Conservation (phyloP, 2,113 vertebrate genomes). For the Perca flavescens region DNA sequence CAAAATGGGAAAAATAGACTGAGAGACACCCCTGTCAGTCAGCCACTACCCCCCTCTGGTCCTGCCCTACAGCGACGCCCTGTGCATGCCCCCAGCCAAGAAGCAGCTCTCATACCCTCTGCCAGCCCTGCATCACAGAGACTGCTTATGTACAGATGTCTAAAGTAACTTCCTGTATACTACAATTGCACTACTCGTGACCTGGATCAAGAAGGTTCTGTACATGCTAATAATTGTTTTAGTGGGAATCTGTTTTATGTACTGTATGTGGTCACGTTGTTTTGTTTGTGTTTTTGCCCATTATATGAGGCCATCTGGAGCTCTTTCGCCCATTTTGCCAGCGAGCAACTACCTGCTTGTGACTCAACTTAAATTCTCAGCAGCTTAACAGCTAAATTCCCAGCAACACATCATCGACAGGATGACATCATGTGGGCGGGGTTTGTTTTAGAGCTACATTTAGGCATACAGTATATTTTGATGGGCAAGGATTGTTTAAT, state of each 20-base stretch:
- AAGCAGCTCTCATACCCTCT: constrained; percentile 37
- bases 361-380: constrained; percentile 56
- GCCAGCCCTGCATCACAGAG: constrained; percentile 51
- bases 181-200: constrained; percentile 63
- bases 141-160: constrained; percentile 54
- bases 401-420: constrained; percentile 23
- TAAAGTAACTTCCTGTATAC: constrained; percentile 50
- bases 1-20: constrained; percentile 93
- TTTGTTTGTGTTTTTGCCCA: constrained; percentile 48
- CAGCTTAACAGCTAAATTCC: constrained; percentile 57
- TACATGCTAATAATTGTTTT: constrained; percentile 30
- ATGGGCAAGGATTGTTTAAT: constrained; percentile 34
- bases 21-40: constrained; percentile 57
- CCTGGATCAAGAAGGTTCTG: constrained; percentile 33
- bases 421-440: constrained; percentile 51
- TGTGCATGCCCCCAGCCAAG: constrained; percentile 57
- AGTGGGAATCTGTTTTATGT: constrained; percentile 21
- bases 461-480: not conserved
- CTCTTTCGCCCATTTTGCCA: constrained; percentile 35
- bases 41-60: constrained; percentile 12
- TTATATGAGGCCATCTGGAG: constrained; percentile 21
- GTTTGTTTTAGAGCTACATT: constrained; percentile 23
- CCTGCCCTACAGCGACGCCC: constrained; percentile 27
- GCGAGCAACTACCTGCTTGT: constrained; percentile 48
- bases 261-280: constrained; percentile 37